Evolutionary conservation across 1,140 invertebrate genomes (phyloP).

Genomic region (Leptopilina clavipes): DNA sequence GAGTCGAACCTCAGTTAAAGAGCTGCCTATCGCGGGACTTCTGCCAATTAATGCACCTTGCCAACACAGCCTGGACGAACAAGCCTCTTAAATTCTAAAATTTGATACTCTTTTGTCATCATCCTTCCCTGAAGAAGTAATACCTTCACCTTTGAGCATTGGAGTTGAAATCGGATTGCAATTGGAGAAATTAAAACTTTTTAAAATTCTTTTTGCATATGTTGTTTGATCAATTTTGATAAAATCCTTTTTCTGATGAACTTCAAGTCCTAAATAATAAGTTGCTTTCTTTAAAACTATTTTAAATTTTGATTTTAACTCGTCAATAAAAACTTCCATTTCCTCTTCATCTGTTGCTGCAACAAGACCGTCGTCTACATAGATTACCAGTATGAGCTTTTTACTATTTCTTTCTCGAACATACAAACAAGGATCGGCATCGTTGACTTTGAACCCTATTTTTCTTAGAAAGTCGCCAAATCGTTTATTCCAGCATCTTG

Average conservation of each 20-base stretch:
- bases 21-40: no score
- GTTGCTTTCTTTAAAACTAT: slow-evolving; percentile 49
- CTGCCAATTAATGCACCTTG: no score
- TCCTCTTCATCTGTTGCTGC: slow-evolving; percentile 51
- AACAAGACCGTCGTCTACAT: slow-evolving; percentile 70
- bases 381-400: slow-evolving; percentile 59
- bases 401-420: slow-evolving; percentile 46
- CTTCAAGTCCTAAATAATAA: slow-evolving; percentile 61
- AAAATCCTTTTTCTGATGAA: slow-evolving; percentile 43
- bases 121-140: slow-evolving; percentile 51
- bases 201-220: slow-evolving; percentile 63
- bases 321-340: slow-evolving; percentile 47
- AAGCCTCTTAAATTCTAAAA: no score
- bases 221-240: slow-evolving; percentile 61
- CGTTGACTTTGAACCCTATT: slow-evolving; percentile 54
- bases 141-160: slow-evolving; percentile 52
- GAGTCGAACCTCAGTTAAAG: no score
- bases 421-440: slow-evolving; percentile 64
- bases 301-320: slow-evolving; percentile 58
- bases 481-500: slow-evolving; percentile 65
- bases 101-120: slow-evolving; percentile 42
- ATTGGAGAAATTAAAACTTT: slow-evolving; percentile 64
- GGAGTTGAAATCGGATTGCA: slow-evolving; percentile 64
- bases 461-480: slow-evolving; percentile 56
- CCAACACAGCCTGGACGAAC: no score